Evolutionary conservation across 1,140 invertebrate species (phyloP), one percentile per base, ranked within the genome.

Genomic region (Pogonus chalceus): DNA sequence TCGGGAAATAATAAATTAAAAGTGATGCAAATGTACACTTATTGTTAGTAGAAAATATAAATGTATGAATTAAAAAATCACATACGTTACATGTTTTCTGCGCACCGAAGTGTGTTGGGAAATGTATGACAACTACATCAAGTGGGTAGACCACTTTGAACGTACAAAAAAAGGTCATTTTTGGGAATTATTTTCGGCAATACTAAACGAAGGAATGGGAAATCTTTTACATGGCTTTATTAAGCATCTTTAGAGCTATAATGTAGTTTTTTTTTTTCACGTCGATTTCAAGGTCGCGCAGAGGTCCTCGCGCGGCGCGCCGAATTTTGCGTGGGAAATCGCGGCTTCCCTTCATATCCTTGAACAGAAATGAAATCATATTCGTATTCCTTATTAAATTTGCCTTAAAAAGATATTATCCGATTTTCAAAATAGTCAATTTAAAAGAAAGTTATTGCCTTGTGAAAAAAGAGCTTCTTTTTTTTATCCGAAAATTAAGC

Each of bases 181-280:
- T 51, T 51, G 50, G 20, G 50, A 51, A 51, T 51, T 51, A 51
- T 51, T 51, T 51, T n/a, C 50, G 50, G 50, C 50, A 51, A 51
- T 51, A 51, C 18, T 35, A 51, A 51, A 51, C 50, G n/a, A 51
- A 18, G 22, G 18, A 51, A 51, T 20, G 18, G 50, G 50, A 51
- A 51, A 51, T 26, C 50, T 51, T 51, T 51, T 35, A 20, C 50
- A 51, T 51, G 50, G 50, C 2, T 20, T 51, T 51, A 51, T 51
- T 26, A 22, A 51, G 50, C 50, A 26, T 51, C 50, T 51, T 12
- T 51, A 22, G 50, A 26, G 50, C 24, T 51, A 51, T 26, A 51
- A n/a, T n/a, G 4, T 51, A 26, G 50, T 51, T 22, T 26, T 51
- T 51, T 51, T 51, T 51, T n/a, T 51, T 51, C 10, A 51, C 3